Evolutionary conservation across 2,797 vertebrate genomes (phyloP), one percentile per base, ranked within the genome.

Genomic region (Coregonus suidteri): DNA sequence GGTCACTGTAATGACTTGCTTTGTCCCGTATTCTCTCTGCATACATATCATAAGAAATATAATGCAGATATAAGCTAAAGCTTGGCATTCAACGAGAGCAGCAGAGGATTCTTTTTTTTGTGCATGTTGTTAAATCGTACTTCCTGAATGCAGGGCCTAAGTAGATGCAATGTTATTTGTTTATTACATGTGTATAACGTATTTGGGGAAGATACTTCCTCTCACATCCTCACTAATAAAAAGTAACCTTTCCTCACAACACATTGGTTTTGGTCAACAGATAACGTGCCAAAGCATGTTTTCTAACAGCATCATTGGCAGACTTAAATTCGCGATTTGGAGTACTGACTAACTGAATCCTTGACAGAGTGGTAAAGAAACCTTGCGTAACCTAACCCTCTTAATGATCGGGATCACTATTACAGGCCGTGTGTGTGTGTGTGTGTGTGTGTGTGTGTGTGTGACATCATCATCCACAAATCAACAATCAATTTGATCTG

Each of bases 381-480:
- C 15, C 31, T 4, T 1, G 51, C 3, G 2, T n/a, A 53, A 30
- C 70, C 25, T 72, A 72, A 35, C 16, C 41, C 67, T 65, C 54
- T 69, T 76, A 74, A 68, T 78, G 59, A 41, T 78, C 76, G 56
- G 9, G 15, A 70, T 51, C 16, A 30, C 16, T 41, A 30, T 25
- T 62, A 31, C 30, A 62, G 31, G 4, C n/a, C 59, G 71, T 74
- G 71, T 31, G 30, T 47, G 56, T 31, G 73, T 25, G 25, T 25
- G 25, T 25, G 25, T 25, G 25, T 25, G 25, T 25, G 1, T 25
- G 25, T 25, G 25, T 25, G 25, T 25, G 25, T 25, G 25, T 25
- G 25, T 25, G 25, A 25, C 25, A 25, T 25, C 25, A 25, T 71
- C 41, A 13, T n/a, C 69, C 41, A 71, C 56, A 59, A 59, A n/a